Base-by-base conservation (phyloP, 1,140 invertebrate genomes). In the Heliconius himera region DNA sequence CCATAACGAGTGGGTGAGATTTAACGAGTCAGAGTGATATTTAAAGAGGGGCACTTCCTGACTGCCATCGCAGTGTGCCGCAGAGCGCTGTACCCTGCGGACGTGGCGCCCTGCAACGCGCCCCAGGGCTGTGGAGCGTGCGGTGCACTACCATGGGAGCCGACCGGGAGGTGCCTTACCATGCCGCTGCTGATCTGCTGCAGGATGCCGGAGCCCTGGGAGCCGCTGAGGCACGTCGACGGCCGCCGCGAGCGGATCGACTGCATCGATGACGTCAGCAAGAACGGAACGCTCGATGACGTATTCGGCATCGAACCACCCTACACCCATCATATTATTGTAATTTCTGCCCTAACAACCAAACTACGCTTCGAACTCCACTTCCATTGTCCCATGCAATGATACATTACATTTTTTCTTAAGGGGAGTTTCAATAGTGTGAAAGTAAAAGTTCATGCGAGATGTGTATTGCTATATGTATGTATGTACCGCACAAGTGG, bases 251-350 rank as follows among this genome's bases (percentile, higher is more conserved):
- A 97, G 33, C 97, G 95, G 91, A 98, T 97, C 83, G 97, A 97
- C 93, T 96, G 97, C 96, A 98, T 97, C 81, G 97, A 97, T 70
- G 97, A 96, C 77, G 96, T 97, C 81, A 98, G 95, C 88, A 98
- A 95, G 91, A 97, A 97, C 22, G 97, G 97, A 41, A 98, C 97
- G 90, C 97, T 98, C 91, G 97, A 97, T 87, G 97, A 98, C 38
- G 97, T 98, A 89, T 97, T 98, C 84, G 97, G 97, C 97, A 98
- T 97, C 74, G 97, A 97, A 82, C 97, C 97, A 87, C 97, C 97
- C 97, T 98, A 95, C 20, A 88, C 26, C 9, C 54, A 66, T 66
- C 60, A 49, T 18, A 76, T 76, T 41, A 76, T 74, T 74, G 26
- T 74, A 74, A 22, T 6, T 18, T 66, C 3, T 29, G 22, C 22